Evolutionary conservation across 2,113 vertebrate genomes (phyloP).

Genomic region (Cyrtonyx montezumae): DNA sequence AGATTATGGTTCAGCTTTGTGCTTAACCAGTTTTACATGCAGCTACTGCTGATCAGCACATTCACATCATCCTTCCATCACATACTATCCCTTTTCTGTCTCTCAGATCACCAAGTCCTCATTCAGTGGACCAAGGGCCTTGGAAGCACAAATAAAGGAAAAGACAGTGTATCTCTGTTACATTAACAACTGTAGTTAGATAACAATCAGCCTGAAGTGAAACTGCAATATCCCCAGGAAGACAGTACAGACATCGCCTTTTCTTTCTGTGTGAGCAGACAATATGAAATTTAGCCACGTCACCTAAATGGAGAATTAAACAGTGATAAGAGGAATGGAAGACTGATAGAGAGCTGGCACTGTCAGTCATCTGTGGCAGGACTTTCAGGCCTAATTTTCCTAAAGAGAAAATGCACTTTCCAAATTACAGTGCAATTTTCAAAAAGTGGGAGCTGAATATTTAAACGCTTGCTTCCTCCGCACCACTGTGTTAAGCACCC

Average conservation of each 20-base stretch:
- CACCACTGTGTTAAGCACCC: slow-evolving; percentile 39
- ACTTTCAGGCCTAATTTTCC: slow-evolving; percentile 72
- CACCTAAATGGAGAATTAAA: slow-evolving; percentile 65
- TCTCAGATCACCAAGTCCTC: too few relatives aligned
- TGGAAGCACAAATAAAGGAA: not conserved
- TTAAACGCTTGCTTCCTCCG: slow-evolving; percentile 58
- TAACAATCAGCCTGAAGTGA: not conserved
- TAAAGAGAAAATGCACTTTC: slow-evolving; percentile 72
- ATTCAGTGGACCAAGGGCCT: not conserved
- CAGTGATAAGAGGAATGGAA: slow-evolving; percentile 56
- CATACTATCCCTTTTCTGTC: not conserved
- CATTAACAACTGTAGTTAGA: not conserved
- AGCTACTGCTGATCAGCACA: not conserved
- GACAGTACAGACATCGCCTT: slow-evolving; percentile 13
- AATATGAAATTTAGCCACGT: slow-evolving; percentile 61
- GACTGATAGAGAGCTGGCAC: slow-evolving; percentile 64
- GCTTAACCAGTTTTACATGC: not conserved
- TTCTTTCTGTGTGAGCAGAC: slow-evolving; percentile 54
- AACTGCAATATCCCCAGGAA: not conserved
- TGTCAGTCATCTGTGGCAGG: slow-evolving; percentile 66
- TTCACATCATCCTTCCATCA: not conserved
- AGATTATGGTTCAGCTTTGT: fast-evolving
- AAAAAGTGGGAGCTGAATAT: slow-evolving; percentile 69
- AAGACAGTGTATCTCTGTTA: not conserved
- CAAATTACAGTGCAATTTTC: slow-evolving; percentile 73